Evolutionary conservation across 1,140 invertebrate genomes (phyloP).

Genomic region (Drosophila subpulchrella): DNA sequence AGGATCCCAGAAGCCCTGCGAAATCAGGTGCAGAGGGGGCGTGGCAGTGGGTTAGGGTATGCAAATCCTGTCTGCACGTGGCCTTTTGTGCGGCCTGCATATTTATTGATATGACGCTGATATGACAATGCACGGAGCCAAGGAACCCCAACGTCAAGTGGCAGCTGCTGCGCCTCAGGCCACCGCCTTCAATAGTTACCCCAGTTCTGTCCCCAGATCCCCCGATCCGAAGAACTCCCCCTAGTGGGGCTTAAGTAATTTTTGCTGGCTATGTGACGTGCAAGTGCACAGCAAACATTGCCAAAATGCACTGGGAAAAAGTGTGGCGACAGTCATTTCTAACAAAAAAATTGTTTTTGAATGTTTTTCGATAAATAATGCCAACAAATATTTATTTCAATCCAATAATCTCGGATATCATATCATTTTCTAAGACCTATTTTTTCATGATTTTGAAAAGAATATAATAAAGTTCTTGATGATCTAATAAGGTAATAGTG

Average conservation of each 20-base stretch:
- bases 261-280: constrained; percentile 69
- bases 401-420: too few species aligned
- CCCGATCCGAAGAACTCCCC: constrained; percentile 2
- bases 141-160: constrained; percentile 35
- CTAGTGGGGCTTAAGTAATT: constrained; percentile 69
- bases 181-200: constrained; percentile 58
- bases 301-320: constrained; percentile 7
- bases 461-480: too few species aligned
- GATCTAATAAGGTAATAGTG: too few species aligned
- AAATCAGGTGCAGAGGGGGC: constrained; percentile 28
- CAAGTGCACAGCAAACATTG: constrained; percentile 75
- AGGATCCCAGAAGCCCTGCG: constrained; percentile 6
- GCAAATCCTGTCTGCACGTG: constrained; percentile 67
- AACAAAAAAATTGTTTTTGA: too few species aligned
- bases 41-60: constrained; percentile 16
- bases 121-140: constrained; percentile 60
- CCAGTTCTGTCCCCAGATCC: too few species aligned
- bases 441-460: too few species aligned
- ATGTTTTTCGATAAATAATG: too few species aligned
- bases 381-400: too few species aligned
- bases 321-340: too few species aligned
- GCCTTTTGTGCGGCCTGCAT: constrained; percentile 71
- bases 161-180: constrained; percentile 22
- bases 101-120: constrained; percentile 82
- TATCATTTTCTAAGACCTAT: too few species aligned